Evolutionary conservation across 2,888 invertebrate genomes (phyloP).

Genomic region (Opisthograptis luteolata): DNA sequence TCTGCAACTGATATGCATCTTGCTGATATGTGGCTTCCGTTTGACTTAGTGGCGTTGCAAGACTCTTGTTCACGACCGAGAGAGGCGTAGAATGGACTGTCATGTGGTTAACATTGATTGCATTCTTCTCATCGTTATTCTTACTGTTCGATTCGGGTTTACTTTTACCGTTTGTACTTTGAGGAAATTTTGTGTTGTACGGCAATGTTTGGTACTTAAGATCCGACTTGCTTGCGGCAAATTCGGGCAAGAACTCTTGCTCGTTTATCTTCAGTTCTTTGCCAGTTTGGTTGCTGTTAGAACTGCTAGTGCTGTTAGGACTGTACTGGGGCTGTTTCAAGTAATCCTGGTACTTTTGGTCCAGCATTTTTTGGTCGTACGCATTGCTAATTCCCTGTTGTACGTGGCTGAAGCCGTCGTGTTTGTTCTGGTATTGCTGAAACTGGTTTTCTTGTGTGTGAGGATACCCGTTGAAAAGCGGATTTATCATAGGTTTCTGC

Average conservation of each 20-base stretch:
- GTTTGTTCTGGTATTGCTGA: conserved; percentile 72
- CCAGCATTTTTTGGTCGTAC: conserved; percentile 77
- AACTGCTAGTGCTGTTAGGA: conserved; percentile 82
- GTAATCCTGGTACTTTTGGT: conserved; percentile 80
- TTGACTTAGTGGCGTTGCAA: conserved; percentile 86
- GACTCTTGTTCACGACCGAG: conserved; percentile 85
- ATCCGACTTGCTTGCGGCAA: conserved; percentile 92
- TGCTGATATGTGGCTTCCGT: conserved; percentile 82
- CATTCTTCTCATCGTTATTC: conserved; percentile 70
- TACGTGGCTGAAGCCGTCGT: conserved; percentile 72
- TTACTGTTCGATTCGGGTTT: conserved; percentile 72
- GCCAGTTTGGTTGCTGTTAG: conserved; percentile 77
- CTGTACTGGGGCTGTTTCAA: conserved; percentile 83
- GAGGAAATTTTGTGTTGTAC: conserved; percentile 94
- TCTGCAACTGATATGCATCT: conserved; percentile 82
- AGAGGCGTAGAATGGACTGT: conserved; percentile 82
- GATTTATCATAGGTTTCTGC: conserved; percentile 81
- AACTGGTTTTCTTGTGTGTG: conserved; percentile 72
- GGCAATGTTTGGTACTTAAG: conserved; percentile 96
- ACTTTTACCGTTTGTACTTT: conserved; percentile 73
- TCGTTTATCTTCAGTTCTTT: conserved; percentile 80
- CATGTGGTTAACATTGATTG: conserved; percentile 79
- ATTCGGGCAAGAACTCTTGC: conserved; percentile 86
- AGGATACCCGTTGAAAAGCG: conserved; percentile 74
- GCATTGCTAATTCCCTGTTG: conserved; percentile 78